Conservation (phyloP, 2,888 invertebrate genomes). For the Pardosa pseudoannulata region DNA sequence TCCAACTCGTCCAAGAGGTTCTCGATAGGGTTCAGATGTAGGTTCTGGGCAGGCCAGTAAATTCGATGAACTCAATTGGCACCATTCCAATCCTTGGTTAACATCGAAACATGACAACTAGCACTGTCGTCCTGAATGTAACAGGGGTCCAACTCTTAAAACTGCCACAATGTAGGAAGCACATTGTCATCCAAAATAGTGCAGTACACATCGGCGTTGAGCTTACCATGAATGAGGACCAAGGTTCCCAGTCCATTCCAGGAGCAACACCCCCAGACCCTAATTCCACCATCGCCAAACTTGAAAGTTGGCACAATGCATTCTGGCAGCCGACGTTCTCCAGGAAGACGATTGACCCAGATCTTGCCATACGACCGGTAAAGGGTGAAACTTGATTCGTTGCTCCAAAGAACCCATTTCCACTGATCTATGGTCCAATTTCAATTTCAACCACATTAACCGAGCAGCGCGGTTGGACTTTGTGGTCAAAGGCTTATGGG, state of each 20-base stretch:
- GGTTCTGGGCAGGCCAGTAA: background rate
- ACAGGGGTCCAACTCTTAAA: background rate
- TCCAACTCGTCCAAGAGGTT: background rate
- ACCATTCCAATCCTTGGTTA: background rate
- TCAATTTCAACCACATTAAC: slow-evolving; percentile 13
- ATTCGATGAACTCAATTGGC: background rate
- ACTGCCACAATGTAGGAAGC: background rate
- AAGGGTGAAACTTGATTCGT: slow-evolving; percentile 8
- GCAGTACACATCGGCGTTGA: background rate
- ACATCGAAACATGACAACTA: background rate
- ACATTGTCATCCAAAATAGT: background rate
- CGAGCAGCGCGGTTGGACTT: slow-evolving; percentile 23
- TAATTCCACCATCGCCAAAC: background rate
- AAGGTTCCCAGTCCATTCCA: background rate
- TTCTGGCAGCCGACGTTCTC: background rate
- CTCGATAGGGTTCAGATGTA: slow-evolving; percentile 2
- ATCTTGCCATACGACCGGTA: background rate
- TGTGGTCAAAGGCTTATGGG: slow-evolving; percentile 37
- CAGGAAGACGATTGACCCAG: background rate
- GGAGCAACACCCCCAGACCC: background rate
- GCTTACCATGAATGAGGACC: background rate
- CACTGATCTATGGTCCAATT: slow-evolving; percentile 12
- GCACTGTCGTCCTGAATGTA: background rate
- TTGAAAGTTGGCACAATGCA: background rate
- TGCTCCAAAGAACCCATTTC: background rate